phyloP scores from a whole-genome alignment of 2,888 invertebrate genomes.

The Zygogramma bicolorata region DNA sequence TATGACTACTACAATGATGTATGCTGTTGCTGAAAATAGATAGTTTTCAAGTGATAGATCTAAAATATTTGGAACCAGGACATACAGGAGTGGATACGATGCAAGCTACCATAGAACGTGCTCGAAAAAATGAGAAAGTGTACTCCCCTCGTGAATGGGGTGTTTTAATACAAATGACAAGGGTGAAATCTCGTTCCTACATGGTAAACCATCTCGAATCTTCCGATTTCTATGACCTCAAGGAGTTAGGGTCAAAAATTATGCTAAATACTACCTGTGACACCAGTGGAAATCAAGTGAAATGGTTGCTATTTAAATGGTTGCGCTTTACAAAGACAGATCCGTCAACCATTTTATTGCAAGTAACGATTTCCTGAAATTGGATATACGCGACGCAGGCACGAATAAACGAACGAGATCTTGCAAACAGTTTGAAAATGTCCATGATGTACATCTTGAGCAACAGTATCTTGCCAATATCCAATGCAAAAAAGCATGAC shows the following conservation, averaged over 20 bases:
- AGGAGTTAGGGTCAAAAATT: not conserved
- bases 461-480: not conserved
- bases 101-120: slow-evolving; percentile 7
- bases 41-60: slow-evolving; percentile 4
- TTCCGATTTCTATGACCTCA: not conserved
- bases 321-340: not conserved
- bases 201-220: not conserved
- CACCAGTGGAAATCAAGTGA: not conserved
- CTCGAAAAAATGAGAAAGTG: not conserved
- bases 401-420: not conserved
- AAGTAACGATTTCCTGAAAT: not conserved
- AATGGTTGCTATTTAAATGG: not conserved
- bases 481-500: not conserved
- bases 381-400: not conserved
- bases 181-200: slow-evolving; percentile 1
- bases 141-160: slow-evolving; percentile 11
- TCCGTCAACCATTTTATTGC: not conserved
- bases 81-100: slow-evolving; percentile 17
- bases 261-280: not conserved
- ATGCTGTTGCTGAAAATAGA: not conserved
- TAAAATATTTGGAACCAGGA: slow-evolving; percentile 17
- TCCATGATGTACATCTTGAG: not conserved
- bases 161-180: slow-evolving; percentile 16
- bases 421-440: not conserved
- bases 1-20: slow-evolving; percentile 43